These are phyloP conservation scores for Megathymus violae DNA, from an alignment of 1,140 invertebrate species.

Conservation along the genomic window DNA sequence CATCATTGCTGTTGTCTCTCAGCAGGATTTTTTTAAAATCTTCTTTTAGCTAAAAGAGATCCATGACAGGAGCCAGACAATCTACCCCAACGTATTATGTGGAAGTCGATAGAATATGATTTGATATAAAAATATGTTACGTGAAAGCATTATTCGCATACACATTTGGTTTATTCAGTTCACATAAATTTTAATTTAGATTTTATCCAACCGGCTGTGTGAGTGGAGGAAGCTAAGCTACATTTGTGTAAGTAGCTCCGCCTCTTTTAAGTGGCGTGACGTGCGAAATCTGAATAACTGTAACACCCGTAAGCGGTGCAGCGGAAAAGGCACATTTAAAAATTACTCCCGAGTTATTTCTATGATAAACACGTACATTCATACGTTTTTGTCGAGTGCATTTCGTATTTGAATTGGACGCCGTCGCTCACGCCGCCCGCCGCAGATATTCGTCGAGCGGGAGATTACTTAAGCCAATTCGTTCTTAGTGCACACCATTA, in stretches of 20 bases:
- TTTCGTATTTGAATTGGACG: slow-evolving; percentile 63
- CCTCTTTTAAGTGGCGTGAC: slow-evolving; percentile 69
- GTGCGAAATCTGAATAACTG: slow-evolving; percentile 69
- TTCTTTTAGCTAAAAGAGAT: not conserved
- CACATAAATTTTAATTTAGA: slow-evolving; percentile 73
- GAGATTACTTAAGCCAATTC: slow-evolving; percentile 77
- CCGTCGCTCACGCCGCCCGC: slow-evolving; percentile 41
- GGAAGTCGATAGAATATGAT: slow-evolving; percentile 11
- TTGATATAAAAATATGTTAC: not conserved
- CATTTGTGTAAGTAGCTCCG: slow-evolving; percentile 75
- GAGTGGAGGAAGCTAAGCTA: slow-evolving; percentile 62
- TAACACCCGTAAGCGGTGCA: slow-evolving; percentile 73
- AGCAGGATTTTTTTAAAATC: too few relatives aligned
- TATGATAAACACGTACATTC: slow-evolving; percentile 76
- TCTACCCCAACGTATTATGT: not conserved
- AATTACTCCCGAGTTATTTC: slow-evolving; percentile 73
- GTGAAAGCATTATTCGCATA: slow-evolving; percentile 12
- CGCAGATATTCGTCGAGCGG: slow-evolving; percentile 57
- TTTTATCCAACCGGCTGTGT: slow-evolving; percentile 70
- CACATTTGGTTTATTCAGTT: slow-evolving; percentile 47
- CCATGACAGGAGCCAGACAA: not conserved
- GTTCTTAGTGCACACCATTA: slow-evolving; percentile 71
- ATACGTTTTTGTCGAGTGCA: slow-evolving; percentile 60
- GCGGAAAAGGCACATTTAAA: slow-evolving; percentile 76
- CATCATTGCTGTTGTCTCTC: not conserved